Evolutionary conservation across 2,797 vertebrate species (phyloP), one percentile per base, ranked within the genome.

Genomic region (Chanos chanos): DNA sequence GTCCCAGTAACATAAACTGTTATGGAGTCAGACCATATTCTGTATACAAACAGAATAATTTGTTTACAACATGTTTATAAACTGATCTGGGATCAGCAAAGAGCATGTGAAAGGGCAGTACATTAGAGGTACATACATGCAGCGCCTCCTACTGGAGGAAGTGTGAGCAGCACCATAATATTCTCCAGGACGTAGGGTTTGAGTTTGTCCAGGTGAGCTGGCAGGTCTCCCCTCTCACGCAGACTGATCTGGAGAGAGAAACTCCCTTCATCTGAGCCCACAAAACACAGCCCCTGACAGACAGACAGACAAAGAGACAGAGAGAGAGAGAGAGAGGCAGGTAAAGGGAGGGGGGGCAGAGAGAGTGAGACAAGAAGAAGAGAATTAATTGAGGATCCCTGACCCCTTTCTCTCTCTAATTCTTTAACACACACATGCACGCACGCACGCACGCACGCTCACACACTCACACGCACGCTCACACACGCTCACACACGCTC

Each of bases 181-280:
- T 96, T 94, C 87, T 99, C 95, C 74, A 94, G 84, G 80, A 98
- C 82, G 53, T 96, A 96, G 52, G 93, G 93, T 78, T 94, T 93
- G 78, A 92, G 92, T 75, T 94, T 94, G 87, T 96, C 92, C 79
- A 95, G 89, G 83, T 94, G 91, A 63, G 88, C 81, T 1, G 91
- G 91, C 49, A 84, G 91, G 82, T 93, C 92, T 48, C 87, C 86
- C 50, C 85, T 87, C 43, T 92, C 87, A 3, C 86, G 92, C 84
- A 99, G 90, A 85, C 89, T 94, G 84, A 99, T 91, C 87, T 94
- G 92, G 78, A 97, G 87, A 66, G 83, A 88, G 77, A 94, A 79
- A 61, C 83, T 83, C 60, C 91, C 88, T 66, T 92, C 85, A 0
- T 88, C 90, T 73, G 93, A 84, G 0, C 83, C 83, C 64, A 74